phyloP scores from a whole-genome alignment of 2,113 vertebrate species.

The Climacteris rufus region DNA sequence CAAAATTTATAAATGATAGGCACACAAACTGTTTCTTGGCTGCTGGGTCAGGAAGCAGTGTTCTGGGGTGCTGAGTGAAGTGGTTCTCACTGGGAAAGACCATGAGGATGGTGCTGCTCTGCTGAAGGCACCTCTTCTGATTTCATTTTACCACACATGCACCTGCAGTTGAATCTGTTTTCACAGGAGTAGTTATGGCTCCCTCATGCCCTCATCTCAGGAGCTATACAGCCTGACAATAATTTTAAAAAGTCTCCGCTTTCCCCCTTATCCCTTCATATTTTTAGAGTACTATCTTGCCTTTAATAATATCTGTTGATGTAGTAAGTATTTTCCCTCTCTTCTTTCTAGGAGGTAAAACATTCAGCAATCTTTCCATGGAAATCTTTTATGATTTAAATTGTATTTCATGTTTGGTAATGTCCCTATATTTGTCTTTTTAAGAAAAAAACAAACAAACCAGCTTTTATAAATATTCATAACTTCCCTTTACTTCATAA shows the following conservation, averaged over 20 bases:
- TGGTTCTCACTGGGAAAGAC: background rate
- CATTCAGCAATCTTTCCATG: background rate
- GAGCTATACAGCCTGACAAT: background rate
- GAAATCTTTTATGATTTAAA: background rate
- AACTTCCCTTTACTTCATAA: no score
- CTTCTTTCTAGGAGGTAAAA: background rate
- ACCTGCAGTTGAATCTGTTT: background rate
- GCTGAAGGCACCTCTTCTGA: background rate
- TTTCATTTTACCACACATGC: background rate
- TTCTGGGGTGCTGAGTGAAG: background rate
- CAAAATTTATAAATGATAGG: background rate
- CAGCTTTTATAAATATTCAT: background rate
- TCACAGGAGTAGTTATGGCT: background rate
- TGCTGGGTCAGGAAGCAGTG: background rate
- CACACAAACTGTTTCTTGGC: background rate
- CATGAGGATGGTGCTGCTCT: background rate
- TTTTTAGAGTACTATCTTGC: background rate
- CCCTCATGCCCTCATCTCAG: background rate
- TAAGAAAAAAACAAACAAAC: background rate
- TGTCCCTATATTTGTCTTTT: background rate
- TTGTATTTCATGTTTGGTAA: background rate
- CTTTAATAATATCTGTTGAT: background rate
- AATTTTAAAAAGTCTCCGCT: background rate
- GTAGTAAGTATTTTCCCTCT: background rate
- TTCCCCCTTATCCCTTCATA: background rate